Evolutionary conservation across 2,797 vertebrate species (phyloP).

Genomic region (Sebastolobus altivelis): DNA sequence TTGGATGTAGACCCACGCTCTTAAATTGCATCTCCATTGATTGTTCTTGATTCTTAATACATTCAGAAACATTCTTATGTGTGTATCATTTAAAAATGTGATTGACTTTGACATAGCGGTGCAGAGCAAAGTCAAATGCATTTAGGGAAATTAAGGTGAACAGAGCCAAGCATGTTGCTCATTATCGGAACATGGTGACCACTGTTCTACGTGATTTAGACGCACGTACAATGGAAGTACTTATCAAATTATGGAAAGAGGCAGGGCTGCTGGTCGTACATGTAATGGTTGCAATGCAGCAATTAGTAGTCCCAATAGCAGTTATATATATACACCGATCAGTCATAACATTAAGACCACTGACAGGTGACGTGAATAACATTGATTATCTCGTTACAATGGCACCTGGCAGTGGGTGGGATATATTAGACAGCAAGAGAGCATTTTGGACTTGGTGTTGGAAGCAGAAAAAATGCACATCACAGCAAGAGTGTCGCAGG

Average conservation of each 20-base stretch:
- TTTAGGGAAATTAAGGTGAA: background rate
- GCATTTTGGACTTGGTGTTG: too few relatives aligned
- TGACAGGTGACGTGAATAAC: too few relatives aligned
- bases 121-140: background rate
- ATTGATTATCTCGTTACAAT: too few relatives aligned
- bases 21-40: background rate
- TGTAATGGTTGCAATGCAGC: background rate
- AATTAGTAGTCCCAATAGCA: background rate
- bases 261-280: background rate
- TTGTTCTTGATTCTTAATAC: background rate
- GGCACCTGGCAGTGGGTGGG: too few relatives aligned
- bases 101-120: background rate
- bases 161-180: conserved; percentile 32
- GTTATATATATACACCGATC: background rate
- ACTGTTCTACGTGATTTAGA: background rate
- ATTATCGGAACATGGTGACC: conserved; percentile 23
- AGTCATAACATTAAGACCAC: too few relatives aligned
- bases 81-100: background rate
- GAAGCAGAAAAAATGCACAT: too few relatives aligned
- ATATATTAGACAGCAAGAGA: too few relatives aligned
- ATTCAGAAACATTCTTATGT: background rate
- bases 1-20: background rate
- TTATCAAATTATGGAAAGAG: background rate
- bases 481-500: too few relatives aligned
- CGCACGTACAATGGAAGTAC: background rate